Conservation (phyloP, 2,113 vertebrate genomes). For the Dryoscopus gambensis region DNA sequence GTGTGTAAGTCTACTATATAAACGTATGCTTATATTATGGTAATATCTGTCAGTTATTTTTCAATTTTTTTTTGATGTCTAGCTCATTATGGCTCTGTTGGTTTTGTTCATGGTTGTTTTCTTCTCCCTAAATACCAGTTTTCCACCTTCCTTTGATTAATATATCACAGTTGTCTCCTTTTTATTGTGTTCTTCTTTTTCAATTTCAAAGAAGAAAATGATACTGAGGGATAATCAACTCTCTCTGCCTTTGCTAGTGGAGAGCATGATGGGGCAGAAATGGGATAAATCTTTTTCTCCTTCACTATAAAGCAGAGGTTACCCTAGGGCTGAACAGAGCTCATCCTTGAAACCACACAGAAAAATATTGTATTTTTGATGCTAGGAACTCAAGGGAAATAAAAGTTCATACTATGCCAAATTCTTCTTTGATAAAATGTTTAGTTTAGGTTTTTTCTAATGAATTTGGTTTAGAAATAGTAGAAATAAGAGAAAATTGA, state of each 20-base stretch:
- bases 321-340: not conserved
- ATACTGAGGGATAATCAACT: not conserved
- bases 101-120: not conserved
- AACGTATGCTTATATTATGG: not conserved
- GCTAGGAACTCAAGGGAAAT: not conserved
- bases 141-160: not conserved
- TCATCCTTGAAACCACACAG: not conserved
- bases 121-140: not conserved
- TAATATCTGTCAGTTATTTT: not conserved
- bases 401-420: not conserved
- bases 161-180: not conserved
- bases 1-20: not conserved
- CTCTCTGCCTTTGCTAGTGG: not conserved
- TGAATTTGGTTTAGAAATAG: not conserved
- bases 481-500: not conserved
- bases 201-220: not conserved
- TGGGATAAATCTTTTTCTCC: not conserved
- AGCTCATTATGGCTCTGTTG: not conserved
- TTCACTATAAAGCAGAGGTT: not conserved
- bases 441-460: not conserved
- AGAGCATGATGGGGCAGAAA: not conserved
- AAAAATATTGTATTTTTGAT: not conserved
- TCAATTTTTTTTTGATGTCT: not conserved
- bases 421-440: not conserved
- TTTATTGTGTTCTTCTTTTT: not conserved